Base-by-base conservation (phyloP, 2,888 invertebrate species). In the Deilephila porcellus region DNA sequence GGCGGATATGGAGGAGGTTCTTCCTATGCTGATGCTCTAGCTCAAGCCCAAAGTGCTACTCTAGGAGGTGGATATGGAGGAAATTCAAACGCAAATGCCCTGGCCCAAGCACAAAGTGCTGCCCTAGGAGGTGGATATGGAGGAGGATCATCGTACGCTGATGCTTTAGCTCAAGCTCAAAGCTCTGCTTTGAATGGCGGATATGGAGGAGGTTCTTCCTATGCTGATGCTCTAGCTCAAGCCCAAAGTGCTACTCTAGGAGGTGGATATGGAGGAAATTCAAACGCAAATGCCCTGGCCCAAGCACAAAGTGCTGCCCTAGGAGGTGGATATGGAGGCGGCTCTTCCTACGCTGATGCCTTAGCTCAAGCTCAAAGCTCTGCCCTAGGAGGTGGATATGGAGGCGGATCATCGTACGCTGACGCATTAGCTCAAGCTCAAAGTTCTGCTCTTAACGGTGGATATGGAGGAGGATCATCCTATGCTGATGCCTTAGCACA, bases 361-460 rank as follows among this genome's bases (percentile, higher is more conserved):
- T 19, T 70, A 7, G 79, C 82, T 6, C 72, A 75, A 63, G 82
- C 82, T 29, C 72, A 78, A 59, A 76, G 79, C 5, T 70, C 74
- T 20, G 76, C 78, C 74, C 32, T 72, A 14, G 52, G 52, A n/a
- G 73, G 70, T 2, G 11, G 11, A 45, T 37, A 37, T 37, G 45
- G 45, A 45, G 45, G 45, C 2, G 79, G 72, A 8, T 73, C 37
- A 17, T 63, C 77, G 14, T 45, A 56, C 6, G 74, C 77, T 37
- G 56, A 74, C 8, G 75, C 77, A 0, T 17, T 60, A 17, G 77
- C 76, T 8, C 59, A 73, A 29, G 76, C 77, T 0, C 56, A 71
- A 29, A 64, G 29, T 60, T 29, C 63, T 19, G 20, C 34, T 8
- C 19, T 70, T 3, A 72, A 74, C 4, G 73, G 74, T 5, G 72